Percentiles rank a stretch among this genome's conserved stretches.
Conservation (phyloP, 2,888 invertebrate genomes). For the Thelaira solivaga region DNA sequence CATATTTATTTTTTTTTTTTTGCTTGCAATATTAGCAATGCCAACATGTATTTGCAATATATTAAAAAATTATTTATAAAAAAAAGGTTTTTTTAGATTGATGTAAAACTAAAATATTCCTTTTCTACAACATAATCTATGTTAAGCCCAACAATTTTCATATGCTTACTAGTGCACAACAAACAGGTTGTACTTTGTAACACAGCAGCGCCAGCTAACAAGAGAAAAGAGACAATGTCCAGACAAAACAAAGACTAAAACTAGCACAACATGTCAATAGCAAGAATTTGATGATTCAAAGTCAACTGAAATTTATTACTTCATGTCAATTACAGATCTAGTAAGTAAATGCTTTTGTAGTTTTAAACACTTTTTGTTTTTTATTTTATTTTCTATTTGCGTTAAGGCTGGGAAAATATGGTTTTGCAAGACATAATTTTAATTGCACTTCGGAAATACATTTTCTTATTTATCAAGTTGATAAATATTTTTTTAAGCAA, state of each 20-base stretch:
- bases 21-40: too few relatives aligned
- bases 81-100: background rate
- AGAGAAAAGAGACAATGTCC: background rate
- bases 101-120: slow-evolving; percentile 1
- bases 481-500: too few relatives aligned
- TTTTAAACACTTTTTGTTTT: background rate
- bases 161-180: background rate
- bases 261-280: slow-evolving; percentile 52
- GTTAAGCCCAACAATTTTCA: background rate
- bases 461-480: too few relatives aligned
- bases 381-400: too few relatives aligned
- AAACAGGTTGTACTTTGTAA: slow-evolving; percentile 9
- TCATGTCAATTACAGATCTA: slow-evolving; percentile 15
- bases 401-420: slow-evolving; percentile 50
- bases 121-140: background rate
- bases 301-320: slow-evolving; percentile 55
- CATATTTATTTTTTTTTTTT: background rate
- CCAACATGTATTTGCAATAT: too few relatives aligned
- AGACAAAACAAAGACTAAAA: slow-evolving; percentile 43
- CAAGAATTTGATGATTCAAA: slow-evolving; percentile 54
- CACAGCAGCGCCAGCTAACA: background rate
- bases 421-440: slow-evolving; percentile 26
- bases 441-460: slow-evolving; percentile 22
- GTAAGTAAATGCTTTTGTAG: background rate
- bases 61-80: too few relatives aligned